A percentile compares a stretch with the other conserved stretches of the same genome.
These are phyloP conservation scores for Phalanger gymnotis DNA, from an alignment of 2,797 vertebrate genomes.

Conservation along the genomic window DNA sequence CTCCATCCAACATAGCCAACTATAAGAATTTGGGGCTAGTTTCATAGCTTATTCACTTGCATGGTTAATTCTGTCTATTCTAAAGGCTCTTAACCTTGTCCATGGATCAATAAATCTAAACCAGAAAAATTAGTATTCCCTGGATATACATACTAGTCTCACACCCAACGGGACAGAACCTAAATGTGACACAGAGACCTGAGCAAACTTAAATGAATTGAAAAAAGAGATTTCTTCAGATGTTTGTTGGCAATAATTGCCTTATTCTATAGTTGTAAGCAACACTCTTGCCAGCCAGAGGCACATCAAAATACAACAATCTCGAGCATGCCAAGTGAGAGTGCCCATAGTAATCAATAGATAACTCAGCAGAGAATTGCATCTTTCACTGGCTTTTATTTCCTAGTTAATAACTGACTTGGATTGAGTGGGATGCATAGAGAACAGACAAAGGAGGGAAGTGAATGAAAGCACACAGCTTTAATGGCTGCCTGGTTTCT, in stretches of 20 bases:
- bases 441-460: not conserved
- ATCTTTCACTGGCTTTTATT: not conserved
- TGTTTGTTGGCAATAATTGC: not conserved
- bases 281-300: not conserved
- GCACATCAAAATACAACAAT: not conserved
- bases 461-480: not conserved
- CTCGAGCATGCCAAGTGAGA: not conserved
- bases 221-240: not conserved
- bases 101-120: not conserved
- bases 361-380: not conserved
- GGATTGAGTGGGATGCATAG: not conserved
- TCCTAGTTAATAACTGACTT: not conserved
- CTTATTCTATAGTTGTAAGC: not conserved
- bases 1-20: not conserved
- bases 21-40: not conserved
- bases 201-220: not conserved
- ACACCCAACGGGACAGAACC: not conserved
- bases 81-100: not conserved
- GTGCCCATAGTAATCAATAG: not conserved
- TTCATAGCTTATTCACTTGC: not conserved
- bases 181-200: not conserved
- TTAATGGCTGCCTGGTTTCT: not conserved
- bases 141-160: not conserved
- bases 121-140: not conserved
- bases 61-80: not conserved